Base-by-base conservation (phyloP, 2,888 invertebrate genomes). In the Pammene fasciana region DNA sequence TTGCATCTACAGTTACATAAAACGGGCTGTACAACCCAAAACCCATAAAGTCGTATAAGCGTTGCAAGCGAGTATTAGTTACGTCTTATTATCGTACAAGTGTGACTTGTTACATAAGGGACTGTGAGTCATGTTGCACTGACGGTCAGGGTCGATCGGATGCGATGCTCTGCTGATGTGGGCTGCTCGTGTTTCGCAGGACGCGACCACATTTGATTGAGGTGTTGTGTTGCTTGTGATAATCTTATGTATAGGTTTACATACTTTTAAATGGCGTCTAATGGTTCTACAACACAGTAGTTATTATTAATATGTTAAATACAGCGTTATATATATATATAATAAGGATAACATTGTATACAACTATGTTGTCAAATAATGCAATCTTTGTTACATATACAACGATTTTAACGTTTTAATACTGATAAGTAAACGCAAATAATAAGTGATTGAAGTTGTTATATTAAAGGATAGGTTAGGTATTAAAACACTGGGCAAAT, bases 101-200 rank as follows among this genome's bases (percentile, higher is more conserved):
- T n/a, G 62, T n/a, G 13, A 41, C 14, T 0, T 54, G 41, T 62
- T 62, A 62, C 62, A 52, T 62, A 62, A 62, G 61, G 34, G 48
- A 61, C 38, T 10, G 61, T 62, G 62, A 62, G 41, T 62, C 62
- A 62, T 45, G 56, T 36, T 38, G 48, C 41, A 52, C 38, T 60
- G 13, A 9, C 62, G 62, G 62, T 62, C 62, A 62, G 52, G 62
- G 62, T 62, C 62, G 52, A n/a, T 26, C n/a, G 18, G 16, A 60
- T 38, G 34, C 16, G 36, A 61, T 46, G 48, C 48, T 14, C 7
- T 60, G 60, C 34, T 46, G 14, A 45, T 26, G 26, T 34, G 5
- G 7, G 13, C 7, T 11, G 61, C 48, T 38, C 60, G 60, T 34
- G 60, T 60, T 16, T 60, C 46, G 14, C 5, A 10, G 6, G 6